Percentiles rank a stretch among this genome's conserved stretches.
phyloP scores from a whole-genome alignment of 2,888 invertebrate genomes.

The Melanophora roralis region DNA sequence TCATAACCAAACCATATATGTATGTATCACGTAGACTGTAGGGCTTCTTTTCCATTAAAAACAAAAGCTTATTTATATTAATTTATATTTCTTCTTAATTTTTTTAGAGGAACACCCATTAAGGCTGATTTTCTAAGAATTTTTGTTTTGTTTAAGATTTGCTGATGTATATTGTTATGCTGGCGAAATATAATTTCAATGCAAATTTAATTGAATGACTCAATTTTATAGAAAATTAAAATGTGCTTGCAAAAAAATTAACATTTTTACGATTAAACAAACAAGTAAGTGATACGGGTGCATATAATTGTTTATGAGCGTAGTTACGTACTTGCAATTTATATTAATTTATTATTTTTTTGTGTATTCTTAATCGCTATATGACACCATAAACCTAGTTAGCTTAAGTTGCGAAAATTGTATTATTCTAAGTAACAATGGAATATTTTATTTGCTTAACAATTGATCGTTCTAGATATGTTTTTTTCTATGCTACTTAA shows the following conservation, averaged over 20 bases:
- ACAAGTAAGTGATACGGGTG: constrained; percentile 17
- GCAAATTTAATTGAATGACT: constrained; percentile 43
- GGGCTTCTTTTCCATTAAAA: constrained; percentile 48
- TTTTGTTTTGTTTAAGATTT: neutral
- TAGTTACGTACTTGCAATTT: too few relatives aligned
- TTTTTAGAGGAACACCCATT: constrained; percentile 17
- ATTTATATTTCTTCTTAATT: neutral
- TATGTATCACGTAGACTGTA: constrained; percentile 24
- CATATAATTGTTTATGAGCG: neutral
- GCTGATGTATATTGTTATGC: neutral
- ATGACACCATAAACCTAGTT: constrained; percentile 31
- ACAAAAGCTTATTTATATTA: constrained; percentile 30
- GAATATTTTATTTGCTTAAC: neutral
- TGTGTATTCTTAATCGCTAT: constrained; percentile 1
- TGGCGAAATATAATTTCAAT: constrained; percentile 19
- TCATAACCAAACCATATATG: too few relatives aligned
- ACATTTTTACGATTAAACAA: neutral
- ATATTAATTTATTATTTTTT: neutral
- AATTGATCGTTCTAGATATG: neutral
- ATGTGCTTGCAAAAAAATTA: constrained; percentile 12
- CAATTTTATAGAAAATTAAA: constrained; percentile 5
- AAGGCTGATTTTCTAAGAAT: constrained; percentile 18
- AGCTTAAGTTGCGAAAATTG: constrained; percentile 3
- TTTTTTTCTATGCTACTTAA: neutral
- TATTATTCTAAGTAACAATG: too few relatives aligned